Evolutionary conservation across 2,888 invertebrate species (phyloP).

Genomic region (Hypomecis atomaria): DNA sequence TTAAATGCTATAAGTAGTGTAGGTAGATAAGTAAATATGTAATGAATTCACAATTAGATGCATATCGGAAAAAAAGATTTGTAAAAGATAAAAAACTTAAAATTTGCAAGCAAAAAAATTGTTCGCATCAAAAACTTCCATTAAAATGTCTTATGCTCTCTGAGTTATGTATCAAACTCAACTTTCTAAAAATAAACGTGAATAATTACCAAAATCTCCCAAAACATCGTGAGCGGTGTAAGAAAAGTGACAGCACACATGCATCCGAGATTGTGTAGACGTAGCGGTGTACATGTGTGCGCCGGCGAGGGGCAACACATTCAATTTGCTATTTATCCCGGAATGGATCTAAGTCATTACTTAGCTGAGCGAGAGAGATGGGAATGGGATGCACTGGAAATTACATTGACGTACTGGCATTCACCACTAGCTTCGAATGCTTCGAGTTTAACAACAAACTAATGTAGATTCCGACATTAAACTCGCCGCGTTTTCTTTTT

Average conservation of each 20-base stretch:
- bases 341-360: slow-evolving; percentile 85
- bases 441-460: slow-evolving; percentile 39
- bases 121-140: too few species aligned
- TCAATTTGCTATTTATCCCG: slow-evolving; percentile 85
- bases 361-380: slow-evolving; percentile 82
- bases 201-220: slow-evolving; percentile 49
- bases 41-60: too few species aligned
- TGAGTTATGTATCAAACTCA: not conserved
- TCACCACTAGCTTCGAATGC: slow-evolving; percentile 46
- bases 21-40: too few species aligned
- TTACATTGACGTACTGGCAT: slow-evolving; percentile 72
- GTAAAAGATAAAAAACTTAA: too few species aligned
- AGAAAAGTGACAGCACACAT: slow-evolving; percentile 39
- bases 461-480: slow-evolving; percentile 42
- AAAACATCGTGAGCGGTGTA: slow-evolving; percentile 34
- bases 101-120: too few species aligned
- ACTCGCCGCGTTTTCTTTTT: slow-evolving; percentile 1
- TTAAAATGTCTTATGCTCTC: too few species aligned
- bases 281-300: slow-evolving; percentile 47
- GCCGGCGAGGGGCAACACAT: slow-evolving; percentile 70
- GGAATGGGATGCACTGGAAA: slow-evolving; percentile 78
- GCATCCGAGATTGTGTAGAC: slow-evolving; percentile 44
- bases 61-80: too few species aligned
- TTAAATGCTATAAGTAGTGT: too few species aligned
- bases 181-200: slow-evolving; percentile 20